These are phyloP conservation scores for Anthopleura xanthogrammica DNA, from an alignment of 92 coral and sea anemone species.

Conservation along the genomic window DNA sequence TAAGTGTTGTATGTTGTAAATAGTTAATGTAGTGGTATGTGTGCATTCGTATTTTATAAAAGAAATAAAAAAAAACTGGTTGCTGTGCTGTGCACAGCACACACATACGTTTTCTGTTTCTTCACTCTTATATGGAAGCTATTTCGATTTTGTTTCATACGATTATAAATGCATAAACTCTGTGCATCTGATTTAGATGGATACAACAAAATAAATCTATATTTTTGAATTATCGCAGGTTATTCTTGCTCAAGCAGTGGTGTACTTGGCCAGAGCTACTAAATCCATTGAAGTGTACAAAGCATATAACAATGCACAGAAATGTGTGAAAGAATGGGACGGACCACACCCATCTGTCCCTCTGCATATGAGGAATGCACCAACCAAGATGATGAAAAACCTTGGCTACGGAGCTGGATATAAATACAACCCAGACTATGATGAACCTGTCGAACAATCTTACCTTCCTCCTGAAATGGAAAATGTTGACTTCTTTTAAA, in stretches of 20 bases:
- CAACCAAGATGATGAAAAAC: constrained; percentile 84
- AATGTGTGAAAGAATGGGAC: constrained; percentile 75
- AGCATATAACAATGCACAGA: constrained; percentile 82
- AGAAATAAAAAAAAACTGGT: no score
- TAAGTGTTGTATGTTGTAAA: no score
- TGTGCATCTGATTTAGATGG: neutral
- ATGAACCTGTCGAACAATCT: constrained; percentile 80
- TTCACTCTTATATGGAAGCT: no score
- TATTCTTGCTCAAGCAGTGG: constrained; percentile 88
- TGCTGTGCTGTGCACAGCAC: no score
- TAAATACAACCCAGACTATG: constrained; percentile 87
- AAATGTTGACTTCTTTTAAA: constrained; percentile 70
- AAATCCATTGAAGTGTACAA: constrained; percentile 90
- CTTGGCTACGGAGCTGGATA: constrained; percentile 92
- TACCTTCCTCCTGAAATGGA: constrained; percentile 86
- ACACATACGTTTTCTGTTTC: no score
- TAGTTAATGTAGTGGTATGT: no score
- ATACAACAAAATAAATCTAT: neutral
- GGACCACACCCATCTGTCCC: constrained; percentile 97
- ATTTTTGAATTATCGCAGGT: constrained; percentile 49
- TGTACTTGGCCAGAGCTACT: constrained; percentile 90
- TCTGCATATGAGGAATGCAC: constrained; percentile 92
- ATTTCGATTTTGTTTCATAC: no score
- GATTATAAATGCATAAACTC: no score
- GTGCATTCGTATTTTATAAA: no score